Evolutionary conservation across 2,113 vertebrate species (phyloP).

Genomic region (Canis aureus): DNA sequence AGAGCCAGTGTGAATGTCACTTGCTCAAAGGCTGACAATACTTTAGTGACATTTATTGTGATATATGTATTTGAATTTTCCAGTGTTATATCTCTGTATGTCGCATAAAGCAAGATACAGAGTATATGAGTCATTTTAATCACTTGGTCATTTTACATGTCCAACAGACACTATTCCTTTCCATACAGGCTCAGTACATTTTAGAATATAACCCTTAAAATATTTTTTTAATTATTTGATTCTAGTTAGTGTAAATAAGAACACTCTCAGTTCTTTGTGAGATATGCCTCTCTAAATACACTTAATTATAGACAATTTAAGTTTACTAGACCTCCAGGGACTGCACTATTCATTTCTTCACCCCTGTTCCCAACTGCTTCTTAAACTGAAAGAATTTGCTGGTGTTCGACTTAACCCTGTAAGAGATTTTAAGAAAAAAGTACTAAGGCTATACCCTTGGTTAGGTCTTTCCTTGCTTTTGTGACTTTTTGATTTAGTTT

Average conservation of each 20-base stretch:
- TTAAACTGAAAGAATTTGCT: not conserved
- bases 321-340: not conserved
- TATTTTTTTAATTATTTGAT: not conserved
- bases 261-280: not conserved
- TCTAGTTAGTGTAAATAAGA: not conserved
- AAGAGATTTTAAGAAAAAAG: slow-evolving; percentile 14
- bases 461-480: not conserved
- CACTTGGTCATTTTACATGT: not conserved
- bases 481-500: not conserved
- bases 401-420: not conserved
- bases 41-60: not conserved
- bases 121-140: not conserved
- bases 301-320: not conserved
- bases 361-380: not conserved
- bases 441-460: not conserved
- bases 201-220: not conserved
- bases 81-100: not conserved
- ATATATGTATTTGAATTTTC: not conserved
- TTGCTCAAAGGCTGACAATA: not conserved
- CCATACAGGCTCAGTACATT: not conserved
- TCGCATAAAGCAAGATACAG: not conserved
- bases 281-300: not conserved
- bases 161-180: not conserved
- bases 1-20: not conserved
- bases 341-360: not conserved